These are phyloP conservation scores for Chiloscyllium plagiosum DNA, from an alignment of 2,113 vertebrate genomes.

Conservation along the genomic window DNA sequence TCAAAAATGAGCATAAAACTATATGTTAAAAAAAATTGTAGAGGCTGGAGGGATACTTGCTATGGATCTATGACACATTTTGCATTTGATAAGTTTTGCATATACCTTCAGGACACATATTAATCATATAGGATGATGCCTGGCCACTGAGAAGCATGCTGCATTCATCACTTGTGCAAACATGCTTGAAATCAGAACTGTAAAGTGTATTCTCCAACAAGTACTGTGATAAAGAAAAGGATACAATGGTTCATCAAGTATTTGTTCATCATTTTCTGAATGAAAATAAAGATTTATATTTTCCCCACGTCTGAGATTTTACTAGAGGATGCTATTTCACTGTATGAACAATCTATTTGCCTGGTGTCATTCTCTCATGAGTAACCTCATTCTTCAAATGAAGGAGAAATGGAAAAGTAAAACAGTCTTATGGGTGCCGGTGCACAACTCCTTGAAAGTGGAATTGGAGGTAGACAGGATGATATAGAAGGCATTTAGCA, in stretches of 20 bases:
- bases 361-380: not conserved
- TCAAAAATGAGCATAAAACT: not conserved
- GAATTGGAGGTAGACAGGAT: too few relatives aligned
- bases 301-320: not conserved
- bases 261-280: not conserved
- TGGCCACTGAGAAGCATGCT: not conserved
- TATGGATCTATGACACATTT: not conserved
- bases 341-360: not conserved
- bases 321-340: not conserved
- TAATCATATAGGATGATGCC: not conserved
- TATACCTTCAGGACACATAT: not conserved
- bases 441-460: too few relatives aligned
- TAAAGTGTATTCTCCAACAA: not conserved
- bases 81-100: not conserved
- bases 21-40: not conserved
- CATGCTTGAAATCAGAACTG: not conserved
- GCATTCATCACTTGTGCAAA: not conserved
- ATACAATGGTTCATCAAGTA: not conserved
- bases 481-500: too few relatives aligned
- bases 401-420: conserved; percentile 7
- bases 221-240: not conserved
- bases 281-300: not conserved
- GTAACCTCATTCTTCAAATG: conserved; percentile 3
- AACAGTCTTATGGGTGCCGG: not conserved
- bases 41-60: not conserved